Evolutionary conservation across 2,888 invertebrate genomes (phyloP), one percentile per base, ranked within the genome.

Genomic region (Salticus scenicus): DNA sequence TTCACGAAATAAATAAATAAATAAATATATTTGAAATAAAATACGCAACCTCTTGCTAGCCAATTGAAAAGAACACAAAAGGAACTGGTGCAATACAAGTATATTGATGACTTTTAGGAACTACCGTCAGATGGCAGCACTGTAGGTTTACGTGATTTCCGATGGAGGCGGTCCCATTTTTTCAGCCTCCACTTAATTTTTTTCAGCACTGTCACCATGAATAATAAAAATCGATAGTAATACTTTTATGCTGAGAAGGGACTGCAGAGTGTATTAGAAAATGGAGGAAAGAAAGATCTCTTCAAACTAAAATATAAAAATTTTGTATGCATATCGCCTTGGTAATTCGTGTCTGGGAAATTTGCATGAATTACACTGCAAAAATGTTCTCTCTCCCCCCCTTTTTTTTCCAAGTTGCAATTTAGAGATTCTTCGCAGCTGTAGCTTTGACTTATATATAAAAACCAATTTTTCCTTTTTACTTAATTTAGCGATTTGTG

Each of bases 101-200:
- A n/a, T n/a, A n/a, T n/a, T n/a, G n/a, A n/a, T n/a, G n/a, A n/a
- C n/a, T n/a, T n/a, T n/a, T n/a, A n/a, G n/a, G n/a, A n/a, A n/a
- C 30, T 67, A 33, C 20, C n/a, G 33, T 14, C 28, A 67, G 67
- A 67, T 67, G 67, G 67, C 67, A 67, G 67, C 67, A 67, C 67
- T 33, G 20, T 67, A 67, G 67, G 12, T 67, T 67, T 33, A 57
- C 57, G 24, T 24, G 57, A 57, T 57, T 57, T 47, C 47, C 17
- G 47, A 47, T 47, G 24, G 57, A 57, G 57, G 57, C 57, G 57
- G 57, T 20, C 4, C 57, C 24, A 24, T 24, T 57, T 57, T 57
- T 57, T 24, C 2, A 2, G 17, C 17, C 17, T 24, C 20, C 57
- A 7, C 2, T 24, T 17, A 17, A 12, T 24, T 57, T 57, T 57